Conservation (phyloP, 2,888 invertebrate genomes). For the Drosophila neoperkinsi region DNA sequence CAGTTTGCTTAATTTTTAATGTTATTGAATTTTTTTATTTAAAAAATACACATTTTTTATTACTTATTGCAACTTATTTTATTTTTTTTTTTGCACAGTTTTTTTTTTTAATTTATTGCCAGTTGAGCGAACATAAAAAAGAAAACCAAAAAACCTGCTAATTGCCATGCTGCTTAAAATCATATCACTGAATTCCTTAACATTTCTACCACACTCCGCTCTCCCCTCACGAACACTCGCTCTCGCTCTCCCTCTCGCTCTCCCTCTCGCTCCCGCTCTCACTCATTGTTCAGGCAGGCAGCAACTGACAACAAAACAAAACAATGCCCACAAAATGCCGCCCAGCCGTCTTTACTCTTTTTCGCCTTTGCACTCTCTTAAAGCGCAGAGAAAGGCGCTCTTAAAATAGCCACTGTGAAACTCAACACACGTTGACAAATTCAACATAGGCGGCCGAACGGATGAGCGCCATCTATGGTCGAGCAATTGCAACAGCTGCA, state of each 20-base stretch:
- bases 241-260: neutral
- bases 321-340: conserved; percentile 27
- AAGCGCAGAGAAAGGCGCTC: neutral
- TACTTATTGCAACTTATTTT: neutral
- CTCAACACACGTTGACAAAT: conserved; percentile 14
- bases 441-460: conserved; percentile 13
- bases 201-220: neutral
- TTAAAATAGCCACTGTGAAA: neutral
- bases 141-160: neutral
- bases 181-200: neutral
- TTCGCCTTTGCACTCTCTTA: conserved; percentile 6
- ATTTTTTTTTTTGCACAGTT: neutral
- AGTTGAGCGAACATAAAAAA: neutral
- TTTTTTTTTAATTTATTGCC: neutral
- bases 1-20: neutral
- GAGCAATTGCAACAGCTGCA: conserved; percentile 5
- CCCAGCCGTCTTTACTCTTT: conserved; percentile 1
- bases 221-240: neutral
- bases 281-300: neutral
- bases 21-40: neutral
- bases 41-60: neutral
- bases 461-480: conserved; percentile 36
- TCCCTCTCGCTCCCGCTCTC: neutral
- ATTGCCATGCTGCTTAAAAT: conserved; percentile 3
- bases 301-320: conserved; percentile 36